Evolutionary conservation across 2,888 invertebrate genomes (phyloP), one percentile per base, ranked within the genome.

Genomic region (Tetheella fluctuosa): DNA sequence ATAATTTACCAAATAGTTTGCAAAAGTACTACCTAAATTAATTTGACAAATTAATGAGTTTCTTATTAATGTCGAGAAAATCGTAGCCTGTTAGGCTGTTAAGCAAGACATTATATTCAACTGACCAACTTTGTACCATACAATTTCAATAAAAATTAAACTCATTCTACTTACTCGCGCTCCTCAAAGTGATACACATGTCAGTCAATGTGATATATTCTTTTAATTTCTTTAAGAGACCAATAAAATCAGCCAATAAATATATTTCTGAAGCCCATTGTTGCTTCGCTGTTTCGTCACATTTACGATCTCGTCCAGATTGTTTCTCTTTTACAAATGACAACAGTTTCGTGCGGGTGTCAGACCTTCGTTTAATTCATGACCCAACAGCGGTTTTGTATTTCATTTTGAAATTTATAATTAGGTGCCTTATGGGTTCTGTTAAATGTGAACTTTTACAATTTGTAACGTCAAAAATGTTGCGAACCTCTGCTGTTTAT

Each of bases 161-260:
- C 30, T 42, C 42, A 7, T 17, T 42, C 42, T 17, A 25, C 30
- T 34, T 34, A 34, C 34, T 20, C 55, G 13, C 23, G 15, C 37
- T 34, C 13, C 37, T 55, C 23, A 55, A 54, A 34, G 55, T 55
- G 58, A 69, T 67, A 60, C 62, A 68, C 59, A 73, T 71, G 79
- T 85, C 84, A 81, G 69, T 86, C 85, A 82, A 69, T 68, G 74
- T 85, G 84, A 80, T 85, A 80, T 80, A 83, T 74, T 70, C 76
- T 76, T 85, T 86, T 84, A 85, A 88, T 88, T 85, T 79, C 80
- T 80, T 70, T 72, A 77, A 80, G 73, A 69, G 70, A 73, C 75
- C 82, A 84, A 86, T 85, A 86, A 85, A 84, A 81, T 80, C 75
- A 64, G 64, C 75, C 83, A 81, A 85, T 86, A 86, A 85, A 86